Evolutionary conservation across 2,888 invertebrate species (phyloP).

Genomic region (Ornithoptera alexandrae): DNA sequence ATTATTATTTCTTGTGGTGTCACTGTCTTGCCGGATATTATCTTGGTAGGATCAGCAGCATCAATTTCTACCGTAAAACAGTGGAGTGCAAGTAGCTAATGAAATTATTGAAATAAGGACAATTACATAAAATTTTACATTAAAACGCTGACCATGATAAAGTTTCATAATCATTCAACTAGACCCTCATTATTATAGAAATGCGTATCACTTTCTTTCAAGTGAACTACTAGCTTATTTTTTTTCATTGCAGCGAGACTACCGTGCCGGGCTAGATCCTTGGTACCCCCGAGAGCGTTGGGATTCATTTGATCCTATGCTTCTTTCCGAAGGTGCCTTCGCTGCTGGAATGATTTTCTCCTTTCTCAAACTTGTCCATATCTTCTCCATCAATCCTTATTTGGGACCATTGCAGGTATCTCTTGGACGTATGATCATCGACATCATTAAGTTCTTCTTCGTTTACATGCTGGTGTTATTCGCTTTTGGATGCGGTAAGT

Average conservation of each 20-base stretch:
- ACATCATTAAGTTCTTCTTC: slow-evolving; percentile 97
- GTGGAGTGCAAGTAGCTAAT: no score
- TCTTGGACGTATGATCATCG: slow-evolving; percentile 94
- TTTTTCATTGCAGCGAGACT: slow-evolving; percentile 62
- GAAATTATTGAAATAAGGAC: no score
- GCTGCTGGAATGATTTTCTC: slow-evolving; percentile 98
- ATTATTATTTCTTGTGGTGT: no score
- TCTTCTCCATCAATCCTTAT: slow-evolving; percentile 98
- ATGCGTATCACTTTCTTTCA: no score
- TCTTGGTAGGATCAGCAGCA: no score
- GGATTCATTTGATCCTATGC: slow-evolving; percentile 97
- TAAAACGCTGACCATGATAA: no score
- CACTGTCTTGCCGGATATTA: no score
- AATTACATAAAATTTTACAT: no score
- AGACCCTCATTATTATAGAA: no score
- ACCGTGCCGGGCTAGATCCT: slow-evolving; percentile 84
- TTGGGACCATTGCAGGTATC: slow-evolving; percentile 96
- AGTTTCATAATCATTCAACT: no score
- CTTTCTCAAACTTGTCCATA: slow-evolving; percentile 96
- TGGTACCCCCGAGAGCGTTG: slow-evolving; percentile 94
- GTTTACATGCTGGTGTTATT: slow-evolving; percentile 95
- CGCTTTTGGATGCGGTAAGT: slow-evolving; percentile 96
- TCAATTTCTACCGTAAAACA: no score
- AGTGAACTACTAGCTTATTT: no score
- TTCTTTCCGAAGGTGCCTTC: slow-evolving; percentile 95